Base-by-base conservation (phyloP, 1,140 invertebrate species). In the Lysiphlebus fabarum region DNA sequence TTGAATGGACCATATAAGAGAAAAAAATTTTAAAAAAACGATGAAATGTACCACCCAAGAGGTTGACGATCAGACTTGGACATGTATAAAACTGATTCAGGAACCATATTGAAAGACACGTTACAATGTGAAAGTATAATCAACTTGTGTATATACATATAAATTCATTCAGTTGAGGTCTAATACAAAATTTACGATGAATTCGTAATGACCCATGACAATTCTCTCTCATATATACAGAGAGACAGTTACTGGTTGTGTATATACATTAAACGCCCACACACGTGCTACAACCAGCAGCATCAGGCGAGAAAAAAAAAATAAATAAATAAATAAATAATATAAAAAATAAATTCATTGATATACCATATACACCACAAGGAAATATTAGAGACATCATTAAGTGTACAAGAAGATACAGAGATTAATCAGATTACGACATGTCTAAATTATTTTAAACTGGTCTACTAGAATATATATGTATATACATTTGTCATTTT, bases 371-470 rank as follows among this genome's bases (percentile, higher is more conserved):
- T 26, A 26, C 4, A 26, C 17, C 0, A 26, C 17, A 26, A 26
- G 17, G 17, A 1, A 26, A 14, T 49, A 33, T 49, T 14, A 5
- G 5, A 26, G 4, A 44, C 38, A n/a, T 17, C 56, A 58, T 58
- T 58, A 58, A n/a, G 44, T 14, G 12, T 43, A 59, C 49, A 56
- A 36, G 47, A 51, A 51, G 62, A 63, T 67, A 67, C 63, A 69
- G 58, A 67, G 69, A 68, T 62, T 60, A 67, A 73, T 73, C 68
- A 67, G 71, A 70, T 72, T 26, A 26, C 17, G 17, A 26, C 17
- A 26, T 26, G 17, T 26, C 17, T 26, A 26, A 26, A 26, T 26
- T 2, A 26, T 26, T 26, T 26, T 26, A 26, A 26, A 26, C 17
- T 26, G 17, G 17, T 26, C 17, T 26, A 26, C 2, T n/a, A n/a